Conservation (phyloP, 2,888 invertebrate genomes). For the Synanthedon myopaeformis region DNA sequence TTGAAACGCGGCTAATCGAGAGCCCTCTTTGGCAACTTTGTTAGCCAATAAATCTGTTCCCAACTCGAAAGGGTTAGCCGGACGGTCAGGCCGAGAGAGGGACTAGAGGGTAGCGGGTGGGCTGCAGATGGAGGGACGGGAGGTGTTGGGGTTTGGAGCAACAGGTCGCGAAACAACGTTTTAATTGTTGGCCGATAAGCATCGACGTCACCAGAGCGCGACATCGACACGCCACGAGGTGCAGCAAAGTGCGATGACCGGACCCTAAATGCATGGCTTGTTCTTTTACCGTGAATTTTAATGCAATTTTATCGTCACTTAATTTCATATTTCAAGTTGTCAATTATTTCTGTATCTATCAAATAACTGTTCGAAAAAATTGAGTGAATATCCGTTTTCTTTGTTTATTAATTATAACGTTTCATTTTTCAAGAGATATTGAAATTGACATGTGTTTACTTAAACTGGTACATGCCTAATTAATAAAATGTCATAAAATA, state of each 20-base stretch:
- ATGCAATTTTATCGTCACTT: no score
- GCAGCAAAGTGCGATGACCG: slow-evolving; percentile 55
- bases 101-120: slow-evolving; percentile 11
- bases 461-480: no score
- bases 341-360: no score
- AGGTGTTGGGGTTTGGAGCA: slow-evolving; percentile 35
- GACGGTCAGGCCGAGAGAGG: slow-evolving; percentile 26
- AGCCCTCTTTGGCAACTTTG: slow-evolving; percentile 16
- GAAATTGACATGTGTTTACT: no score
- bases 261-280: slow-evolving; percentile 39
- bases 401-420: no score
- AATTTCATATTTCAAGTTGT: no score
- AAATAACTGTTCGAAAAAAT: slow-evolving; percentile 14
- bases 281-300: background rate
- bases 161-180: slow-evolving; percentile 67
- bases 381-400: slow-evolving; percentile 1
- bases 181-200: slow-evolving; percentile 63
- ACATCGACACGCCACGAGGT: slow-evolving; percentile 33
- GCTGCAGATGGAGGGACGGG: slow-evolving; percentile 4
- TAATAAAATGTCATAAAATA: no score
- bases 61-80: slow-evolving; percentile 17
- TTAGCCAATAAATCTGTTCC: slow-evolving; percentile 26
- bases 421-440: no score
- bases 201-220: slow-evolving; percentile 60
- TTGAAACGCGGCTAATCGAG: slow-evolving; percentile 13